Base-by-base conservation (phyloP, 2,113 vertebrate species). In the Cranoglanis bouderius region DNA sequence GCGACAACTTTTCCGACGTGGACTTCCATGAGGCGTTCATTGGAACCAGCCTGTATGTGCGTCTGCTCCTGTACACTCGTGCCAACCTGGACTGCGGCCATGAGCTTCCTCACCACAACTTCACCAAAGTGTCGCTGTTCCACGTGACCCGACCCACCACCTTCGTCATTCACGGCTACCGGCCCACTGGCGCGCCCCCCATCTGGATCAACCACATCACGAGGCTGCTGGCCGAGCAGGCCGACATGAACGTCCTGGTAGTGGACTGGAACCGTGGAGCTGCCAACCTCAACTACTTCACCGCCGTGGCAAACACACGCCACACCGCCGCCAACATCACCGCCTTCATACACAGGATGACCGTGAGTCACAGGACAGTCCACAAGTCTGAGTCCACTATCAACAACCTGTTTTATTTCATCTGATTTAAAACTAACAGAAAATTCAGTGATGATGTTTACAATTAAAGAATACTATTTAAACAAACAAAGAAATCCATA, bases 211-310 rank as follows among this genome's bases (percentile, higher is more conserved):
- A 92, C 72, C 94, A 94, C 19, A 92, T 98, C 4, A 94, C 94
- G 9, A 67, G 89, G 16, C 91, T 95, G 92, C 92, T 99, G 84
- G 93, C 97, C 5, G 86, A 91, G 84, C 92, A 95, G 87, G 94
- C 96, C 0, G 96, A 99, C 90, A 90, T 97, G 75, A 99, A 99
- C 93, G 67, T 99, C 70, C 91, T 99, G 53, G 95, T 98, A 82
- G 97, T 99, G 77, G 98, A 99, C 92, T 99, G 98, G 98, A 99
- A 98, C 95, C 94, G 94, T 26, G 98, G 98, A 4, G 98, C 98
- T 1, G 97, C 98, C 57, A 99, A 97, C 88, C 82, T 99, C 49
- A 95, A 96, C 94, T 99, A 99, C 74, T 90, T 88, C 74, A 95
- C 88, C 12, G 97, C 98, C 0, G 97, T 98, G 59, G 92, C 92